Evolutionary conservation across 2,888 invertebrate genomes (phyloP), one percentile per base, ranked within the genome.

Genomic region (Pantelozetes paolii): DNA sequence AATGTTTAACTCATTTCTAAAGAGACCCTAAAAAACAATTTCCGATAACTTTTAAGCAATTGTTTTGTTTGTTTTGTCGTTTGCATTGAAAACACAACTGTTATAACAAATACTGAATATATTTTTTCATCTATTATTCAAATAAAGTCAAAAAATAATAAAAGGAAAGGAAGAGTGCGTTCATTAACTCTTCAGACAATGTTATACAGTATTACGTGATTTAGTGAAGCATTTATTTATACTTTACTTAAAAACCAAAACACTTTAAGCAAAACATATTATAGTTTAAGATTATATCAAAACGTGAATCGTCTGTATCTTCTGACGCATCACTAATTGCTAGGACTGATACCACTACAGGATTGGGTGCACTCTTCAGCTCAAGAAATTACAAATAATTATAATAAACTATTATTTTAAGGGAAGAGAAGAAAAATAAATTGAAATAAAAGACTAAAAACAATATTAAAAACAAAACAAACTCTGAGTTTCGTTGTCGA

Each of bases 361-460:
- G 36, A 8, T 36, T 36, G 36, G 36, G 36, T 36, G 36, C 36
- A 36, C 36, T n/a, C n/a, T n/a, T n/a, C n/a, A n/a, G n/a, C n/a
- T n/a, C n/a, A n/a, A n/a, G 6, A 50, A n/a, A 50, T 50, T 50
- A 5, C 23, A 6, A 15, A 50, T 50, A 50, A 50, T 50, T 50
- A 50, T 50, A 50, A 50, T 50, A n/a, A 50, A 50, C 50, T 50
- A 50, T 50, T 50, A 50, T 50, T 50, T 50, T 23, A n/a, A 50
- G 15, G 20, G n/a, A 18, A 50, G 20, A 5, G 3, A n/a, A n/a
- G 6, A 23, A n/a, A 50, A 50, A 50, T 50, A 20, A 50, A 50
- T 50, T 50, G 50, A 20, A 23, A n/a, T 20, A 50, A 15, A 20
- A n/a, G 20, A 20, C 2, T n/a, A 50, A 50, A 23, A 50, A 18